phyloP scores from a whole-genome alignment of 2,888 invertebrate genomes.

The Acheta domesticus region DNA sequence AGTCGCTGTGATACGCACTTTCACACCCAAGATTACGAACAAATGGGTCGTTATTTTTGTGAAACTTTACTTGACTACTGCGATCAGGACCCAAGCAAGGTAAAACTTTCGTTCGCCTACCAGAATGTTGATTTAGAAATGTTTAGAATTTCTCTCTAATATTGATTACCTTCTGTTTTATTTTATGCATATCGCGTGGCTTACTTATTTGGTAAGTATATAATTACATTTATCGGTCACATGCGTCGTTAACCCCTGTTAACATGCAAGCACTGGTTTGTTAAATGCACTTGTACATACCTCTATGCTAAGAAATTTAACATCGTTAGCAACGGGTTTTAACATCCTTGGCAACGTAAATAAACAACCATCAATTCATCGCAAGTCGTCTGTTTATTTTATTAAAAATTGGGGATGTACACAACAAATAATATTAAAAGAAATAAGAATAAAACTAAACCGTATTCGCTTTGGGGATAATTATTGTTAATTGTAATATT shows the following conservation, averaged over 20 bases:
- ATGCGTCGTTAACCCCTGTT: too few relatives aligned
- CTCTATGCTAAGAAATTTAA: too few relatives aligned
- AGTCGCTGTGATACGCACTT: slow-evolving; percentile 82
- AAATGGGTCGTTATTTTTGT: slow-evolving; percentile 85
- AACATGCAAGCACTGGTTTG: background rate
- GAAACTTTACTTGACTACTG: slow-evolving; percentile 89
- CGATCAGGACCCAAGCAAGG: slow-evolving; percentile 79
- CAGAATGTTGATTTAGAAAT: background rate
- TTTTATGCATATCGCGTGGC: background rate
- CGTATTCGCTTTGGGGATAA: too few relatives aligned
- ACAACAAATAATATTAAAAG: too few relatives aligned
- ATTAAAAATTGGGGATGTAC: too few relatives aligned
- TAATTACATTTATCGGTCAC: background rate
- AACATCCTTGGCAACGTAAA: too few relatives aligned
- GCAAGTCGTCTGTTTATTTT: too few relatives aligned
- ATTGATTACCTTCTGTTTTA: background rate
- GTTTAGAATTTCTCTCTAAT: background rate
- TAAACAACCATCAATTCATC: too few relatives aligned
- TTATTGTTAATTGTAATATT: too few relatives aligned
- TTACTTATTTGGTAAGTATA: background rate
- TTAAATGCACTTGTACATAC: background rate
- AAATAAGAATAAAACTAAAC: too few relatives aligned
- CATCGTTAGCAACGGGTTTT: too few relatives aligned
- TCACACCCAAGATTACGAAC: slow-evolving; percentile 72
- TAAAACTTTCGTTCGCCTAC: slow-evolving; percentile 44